A percentile compares a stretch with the other conserved stretches of the same genome.
phyloP scores from a whole-genome alignment of 1,140 invertebrate species.

The Leptinotarsa lineolata region DNA sequence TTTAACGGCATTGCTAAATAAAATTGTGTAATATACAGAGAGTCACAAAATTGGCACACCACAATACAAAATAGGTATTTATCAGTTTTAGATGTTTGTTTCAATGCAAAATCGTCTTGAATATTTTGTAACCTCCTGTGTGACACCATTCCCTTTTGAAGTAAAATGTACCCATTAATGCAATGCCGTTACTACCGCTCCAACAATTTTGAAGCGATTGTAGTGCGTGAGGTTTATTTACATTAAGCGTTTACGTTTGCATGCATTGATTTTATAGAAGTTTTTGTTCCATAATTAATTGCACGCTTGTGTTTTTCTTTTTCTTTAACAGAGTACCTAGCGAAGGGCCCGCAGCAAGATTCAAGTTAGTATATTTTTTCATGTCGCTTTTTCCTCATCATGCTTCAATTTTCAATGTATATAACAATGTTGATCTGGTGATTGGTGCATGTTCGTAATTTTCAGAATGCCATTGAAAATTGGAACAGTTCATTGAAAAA shows the following conservation, averaged over 20 bases:
- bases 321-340: constrained; percentile 53
- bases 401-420: no score
- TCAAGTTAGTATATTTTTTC: constrained; percentile 51
- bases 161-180: neutral
- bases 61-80: no score
- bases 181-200: no score
- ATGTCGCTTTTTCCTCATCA: constrained; percentile 6
- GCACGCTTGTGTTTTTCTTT: constrained; percentile 50
- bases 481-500: no score
- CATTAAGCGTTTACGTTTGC: neutral
- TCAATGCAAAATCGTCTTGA: neutral
- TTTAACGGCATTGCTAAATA: no score
- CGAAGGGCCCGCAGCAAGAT: constrained; percentile 45
- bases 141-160: neutral
- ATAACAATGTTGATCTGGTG: no score
- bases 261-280: neutral
- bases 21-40: no score
- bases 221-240: neutral
- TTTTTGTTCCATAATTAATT: constrained; percentile 39
- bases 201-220: neutral
- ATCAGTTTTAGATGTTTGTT: neutral
- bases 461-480: no score
- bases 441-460: no score
- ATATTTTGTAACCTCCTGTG: no score
- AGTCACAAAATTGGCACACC: no score